Evolutionary conservation across 2,797 vertebrate genomes (phyloP).

Genomic region (Chiloscyllium punctatum): DNA sequence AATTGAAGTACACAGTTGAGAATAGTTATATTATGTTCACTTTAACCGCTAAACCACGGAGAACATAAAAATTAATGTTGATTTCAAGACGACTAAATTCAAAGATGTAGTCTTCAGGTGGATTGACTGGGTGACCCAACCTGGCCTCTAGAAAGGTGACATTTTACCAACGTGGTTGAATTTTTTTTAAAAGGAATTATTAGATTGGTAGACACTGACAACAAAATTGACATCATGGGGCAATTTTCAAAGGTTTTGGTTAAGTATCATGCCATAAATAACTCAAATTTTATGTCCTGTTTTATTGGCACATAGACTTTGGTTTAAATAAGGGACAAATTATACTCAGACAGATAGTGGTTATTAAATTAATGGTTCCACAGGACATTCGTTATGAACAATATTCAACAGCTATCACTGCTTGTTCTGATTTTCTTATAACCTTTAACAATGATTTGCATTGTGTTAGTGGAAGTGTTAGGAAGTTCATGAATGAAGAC

Average conservation of each 20-base stretch:
- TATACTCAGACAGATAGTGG: not conserved
- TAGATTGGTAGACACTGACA: not conserved
- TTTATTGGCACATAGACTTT: not conserved
- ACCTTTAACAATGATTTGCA: not conserved
- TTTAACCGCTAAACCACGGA: not conserved
- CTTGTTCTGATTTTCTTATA: not conserved
- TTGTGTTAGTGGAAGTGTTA: not conserved
- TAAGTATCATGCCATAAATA: not conserved
- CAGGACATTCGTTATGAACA: not conserved
- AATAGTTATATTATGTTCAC: not conserved
- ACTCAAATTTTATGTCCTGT: not conserved
- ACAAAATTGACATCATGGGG: not conserved
- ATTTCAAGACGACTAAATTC: not conserved
- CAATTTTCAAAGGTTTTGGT: not conserved
- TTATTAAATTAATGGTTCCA: not conserved
- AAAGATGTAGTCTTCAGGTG: not conserved
- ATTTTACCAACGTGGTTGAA: not conserved
- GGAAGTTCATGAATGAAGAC: not conserved
- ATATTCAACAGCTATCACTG: too few species aligned
- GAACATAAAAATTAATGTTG: not conserved
- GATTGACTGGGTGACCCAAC: not conserved
- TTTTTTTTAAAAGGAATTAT: not conserved
- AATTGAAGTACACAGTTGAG: not conserved
- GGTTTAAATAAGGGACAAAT: not conserved
- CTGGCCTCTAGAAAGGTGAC: not conserved